Percentiles rank a stretch among this genome's conserved stretches.
These are phyloP conservation scores for Ophion obscuratus DNA, from an alignment of 2,888 invertebrate genomes.

Conservation along the genomic window DNA sequence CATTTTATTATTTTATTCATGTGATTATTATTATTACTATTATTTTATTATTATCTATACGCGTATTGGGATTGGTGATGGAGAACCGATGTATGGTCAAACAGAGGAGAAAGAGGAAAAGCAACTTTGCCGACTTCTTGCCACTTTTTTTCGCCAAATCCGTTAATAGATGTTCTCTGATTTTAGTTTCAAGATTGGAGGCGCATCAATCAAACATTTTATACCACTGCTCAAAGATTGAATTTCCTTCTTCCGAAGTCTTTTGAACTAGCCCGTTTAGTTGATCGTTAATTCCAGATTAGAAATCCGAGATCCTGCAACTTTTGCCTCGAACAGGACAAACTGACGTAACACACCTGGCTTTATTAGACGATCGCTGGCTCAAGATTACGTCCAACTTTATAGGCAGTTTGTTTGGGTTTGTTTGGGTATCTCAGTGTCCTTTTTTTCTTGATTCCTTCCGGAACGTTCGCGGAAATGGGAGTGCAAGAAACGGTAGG, in stretches of 20 bases:
- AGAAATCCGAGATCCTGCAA: slow-evolving; percentile 18
- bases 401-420: background rate
- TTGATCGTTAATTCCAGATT: slow-evolving; percentile 46
- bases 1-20: no score
- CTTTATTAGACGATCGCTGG: slow-evolving; percentile 16
- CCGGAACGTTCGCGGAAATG: slow-evolving; percentile 23
- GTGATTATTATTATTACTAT: no score
- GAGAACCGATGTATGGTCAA: no score
- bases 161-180: background rate
- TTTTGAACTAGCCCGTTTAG: background rate
- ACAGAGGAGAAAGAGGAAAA: no score
- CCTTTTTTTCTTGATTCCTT: slow-evolving; percentile 30
- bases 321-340: slow-evolving; percentile 11
- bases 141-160: background rate
- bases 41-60: no score
- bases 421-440: slow-evolving; percentile 4
- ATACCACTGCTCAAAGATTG: slow-evolving; percentile 21
- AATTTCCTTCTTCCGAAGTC: background rate
- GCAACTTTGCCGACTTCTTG: background rate
- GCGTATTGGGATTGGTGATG: no score
- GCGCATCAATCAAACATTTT: slow-evolving; percentile 27
- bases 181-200: slow-evolving; percentile 18
- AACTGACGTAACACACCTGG: slow-evolving; percentile 6
- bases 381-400: background rate
- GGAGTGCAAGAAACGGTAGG: slow-evolving; percentile 1